phyloP scores from a whole-genome alignment of 2,797 vertebrate species.

The Muscicapa comitata region DNA sequence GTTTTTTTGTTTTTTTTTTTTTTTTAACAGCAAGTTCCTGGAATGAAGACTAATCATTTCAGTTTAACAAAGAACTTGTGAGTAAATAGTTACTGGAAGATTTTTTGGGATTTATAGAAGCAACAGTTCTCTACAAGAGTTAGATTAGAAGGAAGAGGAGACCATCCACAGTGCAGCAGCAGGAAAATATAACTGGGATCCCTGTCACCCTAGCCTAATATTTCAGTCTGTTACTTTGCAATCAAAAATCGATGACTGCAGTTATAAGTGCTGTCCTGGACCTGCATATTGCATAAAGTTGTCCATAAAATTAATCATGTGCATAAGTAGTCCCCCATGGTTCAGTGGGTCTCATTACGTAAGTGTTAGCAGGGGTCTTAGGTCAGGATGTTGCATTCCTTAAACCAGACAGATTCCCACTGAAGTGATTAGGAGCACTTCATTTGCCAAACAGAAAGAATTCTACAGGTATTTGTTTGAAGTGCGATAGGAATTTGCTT shows the following conservation, averaged over 20 bases:
- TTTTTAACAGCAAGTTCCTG: neutral
- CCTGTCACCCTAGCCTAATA: neutral
- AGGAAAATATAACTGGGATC: neutral
- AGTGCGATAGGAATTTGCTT: constrained; percentile 9
- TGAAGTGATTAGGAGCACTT: constrained; percentile 29
- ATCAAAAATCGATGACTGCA: neutral
- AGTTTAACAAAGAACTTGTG: neutral
- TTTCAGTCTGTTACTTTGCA: neutral
- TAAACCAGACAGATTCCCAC: constrained; percentile 10
- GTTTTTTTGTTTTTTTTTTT: neutral
- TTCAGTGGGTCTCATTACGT: neutral
- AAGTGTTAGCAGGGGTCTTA: constrained; percentile 11
- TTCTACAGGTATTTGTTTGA: constrained; percentile 42
- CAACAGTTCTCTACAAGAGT: neutral
- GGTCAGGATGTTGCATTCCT: constrained; percentile 49
- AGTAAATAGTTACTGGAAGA: neutral
- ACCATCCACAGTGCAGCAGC: neutral
- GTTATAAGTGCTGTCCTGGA: neutral
- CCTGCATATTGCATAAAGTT: neutral
- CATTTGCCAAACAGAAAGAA: constrained; percentile 2
- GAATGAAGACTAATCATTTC: neutral
- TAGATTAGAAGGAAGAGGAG: neutral
- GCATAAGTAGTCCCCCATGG: constrained; percentile 20
- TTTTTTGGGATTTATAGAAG: neutral
- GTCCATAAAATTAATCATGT: constrained; percentile 7